Conservation (phyloP, 2,113 vertebrate species). For the Siphamia tubifer region DNA sequence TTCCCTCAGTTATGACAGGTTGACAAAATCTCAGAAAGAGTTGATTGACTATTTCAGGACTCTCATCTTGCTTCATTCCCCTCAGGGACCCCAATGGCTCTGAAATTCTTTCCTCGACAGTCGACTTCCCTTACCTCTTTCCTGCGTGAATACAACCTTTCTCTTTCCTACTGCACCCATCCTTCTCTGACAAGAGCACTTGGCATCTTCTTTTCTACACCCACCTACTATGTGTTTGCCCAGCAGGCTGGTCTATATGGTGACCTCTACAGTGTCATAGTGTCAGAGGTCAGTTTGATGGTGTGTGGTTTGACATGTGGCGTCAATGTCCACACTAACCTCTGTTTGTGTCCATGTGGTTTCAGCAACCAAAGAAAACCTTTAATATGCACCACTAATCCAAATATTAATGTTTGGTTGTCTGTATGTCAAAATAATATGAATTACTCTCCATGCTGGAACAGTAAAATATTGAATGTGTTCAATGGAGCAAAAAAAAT, state of each 20-base stretch:
- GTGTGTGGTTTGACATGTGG: neutral
- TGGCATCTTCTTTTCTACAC: constrained; percentile 86
- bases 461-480: constrained; percentile 6
- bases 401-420: neutral
- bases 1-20: neutral
- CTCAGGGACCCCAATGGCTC: constrained; percentile 85
- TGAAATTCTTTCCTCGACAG: constrained; percentile 86
- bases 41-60: neutral
- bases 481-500: constrained; percentile 22
- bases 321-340: neutral
- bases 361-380: neutral
- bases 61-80: constrained; percentile 9
- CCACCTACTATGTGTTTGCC: constrained; percentile 86
- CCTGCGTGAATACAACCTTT: constrained; percentile 89
- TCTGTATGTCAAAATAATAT: no score
- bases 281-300: constrained; percentile 75
- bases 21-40: neutral
- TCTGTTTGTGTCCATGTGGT: neutral
- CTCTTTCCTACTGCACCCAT: constrained; percentile 87
- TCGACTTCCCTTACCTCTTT: constrained; percentile 81
- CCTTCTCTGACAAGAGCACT: constrained; percentile 84
- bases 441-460: neutral
- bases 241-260: constrained; percentile 88
- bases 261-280: constrained; percentile 89
- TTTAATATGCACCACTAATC: no score